Conservation (phyloP, 1,140 invertebrate species). For the Bombus impatiens region DNA sequence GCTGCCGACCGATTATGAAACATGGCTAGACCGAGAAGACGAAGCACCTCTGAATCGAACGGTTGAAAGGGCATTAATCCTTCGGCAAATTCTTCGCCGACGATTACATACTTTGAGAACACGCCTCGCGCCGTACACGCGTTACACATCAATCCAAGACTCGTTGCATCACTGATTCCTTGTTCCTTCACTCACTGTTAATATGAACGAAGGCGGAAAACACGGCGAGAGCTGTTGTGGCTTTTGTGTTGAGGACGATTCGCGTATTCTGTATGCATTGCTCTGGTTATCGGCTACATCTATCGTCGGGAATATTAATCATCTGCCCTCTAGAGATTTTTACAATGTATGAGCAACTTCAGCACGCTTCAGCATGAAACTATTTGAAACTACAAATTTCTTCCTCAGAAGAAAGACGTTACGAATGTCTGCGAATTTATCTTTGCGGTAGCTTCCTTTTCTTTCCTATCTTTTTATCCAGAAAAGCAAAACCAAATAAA, state of each 20-base stretch:
- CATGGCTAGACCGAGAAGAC: conserved; percentile 36
- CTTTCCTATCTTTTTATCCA: too few species aligned
- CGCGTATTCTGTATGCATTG: neutral
- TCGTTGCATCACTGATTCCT: conserved; percentile 5
- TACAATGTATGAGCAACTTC: neutral
- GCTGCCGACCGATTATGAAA: conserved; percentile 40
- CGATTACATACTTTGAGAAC: conserved; percentile 38
- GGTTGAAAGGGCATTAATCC: conserved; percentile 53
- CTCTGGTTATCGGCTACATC: neutral
- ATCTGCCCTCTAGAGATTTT: neutral
- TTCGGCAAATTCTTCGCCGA: conserved; percentile 25
- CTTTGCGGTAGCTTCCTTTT: too few species aligned
- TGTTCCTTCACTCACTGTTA: conserved; percentile 4
- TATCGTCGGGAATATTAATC: neutral
- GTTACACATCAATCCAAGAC: conserved; percentile 39
- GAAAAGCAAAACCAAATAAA: too few species aligned
- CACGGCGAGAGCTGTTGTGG: neutral
- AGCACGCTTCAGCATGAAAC: too few species aligned
- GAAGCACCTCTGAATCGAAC: conserved; percentile 21
- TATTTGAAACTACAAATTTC: neutral
- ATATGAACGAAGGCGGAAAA: neutral
- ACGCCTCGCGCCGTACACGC: conserved; percentile 28
- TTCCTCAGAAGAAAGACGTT: neutral
- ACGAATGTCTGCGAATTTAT: neutral
- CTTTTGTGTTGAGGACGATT: neutral